A percentile compares a stretch with the other conserved stretches of the same genome.
Evolutionary conservation across 2,888 invertebrate genomes (phyloP).

Genomic region (Tipula confusa): DNA sequence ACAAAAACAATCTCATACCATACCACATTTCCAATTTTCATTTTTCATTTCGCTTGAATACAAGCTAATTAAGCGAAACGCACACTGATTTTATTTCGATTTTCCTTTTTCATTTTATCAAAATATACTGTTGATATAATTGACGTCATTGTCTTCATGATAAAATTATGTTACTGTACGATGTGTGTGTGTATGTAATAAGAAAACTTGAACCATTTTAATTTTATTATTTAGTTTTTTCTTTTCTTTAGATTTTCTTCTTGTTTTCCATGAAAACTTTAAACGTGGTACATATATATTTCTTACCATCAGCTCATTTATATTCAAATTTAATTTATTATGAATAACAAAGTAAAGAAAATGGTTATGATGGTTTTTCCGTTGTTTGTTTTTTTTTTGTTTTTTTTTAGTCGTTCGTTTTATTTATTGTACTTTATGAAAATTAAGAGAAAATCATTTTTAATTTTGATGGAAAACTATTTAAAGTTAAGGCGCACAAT

Average conservation of each 20-base stretch:
- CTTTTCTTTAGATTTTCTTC: background rate
- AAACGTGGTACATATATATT: background rate
- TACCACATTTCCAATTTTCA: no score
- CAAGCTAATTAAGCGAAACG: no score
- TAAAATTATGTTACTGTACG: background rate
- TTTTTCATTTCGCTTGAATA: no score
- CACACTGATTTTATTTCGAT: no score
- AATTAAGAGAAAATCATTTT: background rate
- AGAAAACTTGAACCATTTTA: background rate
- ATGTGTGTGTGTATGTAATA: background rate
- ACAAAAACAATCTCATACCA: no score
- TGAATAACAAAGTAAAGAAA: background rate
- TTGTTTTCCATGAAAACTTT: background rate
- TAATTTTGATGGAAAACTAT: background rate
- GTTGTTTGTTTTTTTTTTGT: background rate
- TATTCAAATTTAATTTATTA: background rate
- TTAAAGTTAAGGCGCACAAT: no score
- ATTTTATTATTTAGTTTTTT: background rate
- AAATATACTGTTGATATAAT: background rate
- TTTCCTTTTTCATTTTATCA: no score
- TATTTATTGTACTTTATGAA: background rate
- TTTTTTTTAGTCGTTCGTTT: background rate
- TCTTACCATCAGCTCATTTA: background rate
- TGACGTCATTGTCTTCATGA: background rate
- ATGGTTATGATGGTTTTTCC: background rate